Base-by-base conservation (phyloP, 2,888 invertebrate genomes). In the Tolmerus cingulatus region DNA sequence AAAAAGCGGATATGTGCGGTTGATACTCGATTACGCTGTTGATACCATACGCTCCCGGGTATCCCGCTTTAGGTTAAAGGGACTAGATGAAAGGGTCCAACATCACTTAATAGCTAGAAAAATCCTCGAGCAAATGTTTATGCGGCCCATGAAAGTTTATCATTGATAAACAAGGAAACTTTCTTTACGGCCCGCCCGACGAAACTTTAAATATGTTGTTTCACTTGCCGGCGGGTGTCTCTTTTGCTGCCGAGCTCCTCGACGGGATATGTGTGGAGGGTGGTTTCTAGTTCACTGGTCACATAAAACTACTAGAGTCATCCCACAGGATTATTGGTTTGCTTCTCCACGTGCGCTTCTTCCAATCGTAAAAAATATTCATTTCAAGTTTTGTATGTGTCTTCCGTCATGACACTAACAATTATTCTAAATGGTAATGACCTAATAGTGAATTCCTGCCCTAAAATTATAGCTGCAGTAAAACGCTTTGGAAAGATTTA, bases 1-100 rank as follows among this genome's bases (percentile, higher is more conserved):
- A 84, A 84, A 84, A 84, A 84, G 84, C 84, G 84, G 84, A 84
- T 84, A 84, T 84, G 84, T 84, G 84, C 84, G 84, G 84, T 84
- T 74, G 84, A 43, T 84, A 84, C 84, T 84, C 84, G 84, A 84
- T 84, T 84, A 84, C 81, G 51, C 57, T 84, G 84, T 84, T 84
- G 84, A 84, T 84, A 82, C 82, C 82, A 57, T 57, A 84, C 40
- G 84, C 66, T 74, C 66, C 66, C 40, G 84, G 84, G 84, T 37
- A 66, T 27, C 84, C 19, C 23, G 43, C 37, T 84, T 84, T 66
- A 74, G 84, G 84, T 84, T 84, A 84, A 81, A 84, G 84, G 84
- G 84, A 84, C 66, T 84, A 84, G 84, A 84, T 84, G 66, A 84
- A 84, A 84, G 84, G 84, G 66, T 84, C 40, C 74, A 40, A 84